These are phyloP conservation scores for Cynoglossus semilaevis DNA, from an alignment of 2,113 vertebrate genomes.

Conservation along the genomic window DNA sequence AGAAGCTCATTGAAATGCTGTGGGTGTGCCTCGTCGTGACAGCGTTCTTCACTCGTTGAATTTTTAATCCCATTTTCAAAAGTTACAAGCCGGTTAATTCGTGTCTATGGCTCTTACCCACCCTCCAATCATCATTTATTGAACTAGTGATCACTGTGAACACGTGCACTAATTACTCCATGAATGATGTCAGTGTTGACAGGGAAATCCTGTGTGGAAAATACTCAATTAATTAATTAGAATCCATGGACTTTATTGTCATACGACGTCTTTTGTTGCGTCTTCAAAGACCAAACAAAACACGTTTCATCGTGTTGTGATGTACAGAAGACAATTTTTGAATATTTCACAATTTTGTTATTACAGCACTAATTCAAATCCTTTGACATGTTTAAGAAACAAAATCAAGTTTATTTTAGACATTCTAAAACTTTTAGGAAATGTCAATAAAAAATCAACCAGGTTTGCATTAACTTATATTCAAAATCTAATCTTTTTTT, in stretches of 20 bases:
- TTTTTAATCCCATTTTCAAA: conserved; percentile 66
- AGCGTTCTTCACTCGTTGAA: conserved; percentile 66
- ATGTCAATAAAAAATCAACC: too few species aligned
- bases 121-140: conserved; percentile 7
- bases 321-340: too few species aligned
- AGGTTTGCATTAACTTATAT: too few species aligned
- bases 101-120: conserved; percentile 9
- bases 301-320: too few species aligned
- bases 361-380: too few species aligned
- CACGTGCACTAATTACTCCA: neutral
- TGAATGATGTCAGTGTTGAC: neutral
- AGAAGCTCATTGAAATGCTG: conserved; percentile 62
- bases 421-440: too few species aligned
- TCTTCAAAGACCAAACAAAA: too few species aligned
- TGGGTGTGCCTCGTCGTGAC: conserved; percentile 61
- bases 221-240: neutral
- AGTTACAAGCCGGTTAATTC: conserved; percentile 48
- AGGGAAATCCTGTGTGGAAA: neutral
- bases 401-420: too few species aligned
- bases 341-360: too few species aligned
- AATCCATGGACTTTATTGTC: neutral
- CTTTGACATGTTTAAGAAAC: too few species aligned
- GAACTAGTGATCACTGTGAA: conserved; percentile 1
- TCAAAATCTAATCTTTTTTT: too few species aligned
- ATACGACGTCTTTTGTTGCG: neutral